phyloP scores from a whole-genome alignment of 2,797 vertebrate species.

The Arnoldichthys spilopterus region DNA sequence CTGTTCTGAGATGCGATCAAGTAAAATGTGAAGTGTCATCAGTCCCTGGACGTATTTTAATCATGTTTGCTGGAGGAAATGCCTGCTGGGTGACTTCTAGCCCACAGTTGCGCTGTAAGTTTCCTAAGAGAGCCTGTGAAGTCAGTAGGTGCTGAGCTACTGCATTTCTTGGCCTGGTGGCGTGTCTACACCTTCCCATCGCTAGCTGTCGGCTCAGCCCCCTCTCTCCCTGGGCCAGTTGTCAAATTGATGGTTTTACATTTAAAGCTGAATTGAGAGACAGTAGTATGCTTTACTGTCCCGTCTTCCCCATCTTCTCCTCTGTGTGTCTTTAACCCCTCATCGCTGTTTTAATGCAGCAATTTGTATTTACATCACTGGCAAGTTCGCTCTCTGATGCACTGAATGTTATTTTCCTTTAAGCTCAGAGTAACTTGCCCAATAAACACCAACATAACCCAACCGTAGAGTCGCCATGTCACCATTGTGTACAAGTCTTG shows the following conservation, averaged over 20 bases:
- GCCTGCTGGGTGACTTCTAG: not conserved
- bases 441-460: not conserved
- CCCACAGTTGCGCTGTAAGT: not conserved
- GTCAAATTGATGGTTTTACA: slow-evolving; percentile 17
- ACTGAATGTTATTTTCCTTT: not conserved
- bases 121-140: not conserved
- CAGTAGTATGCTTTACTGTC: not conserved
- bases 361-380: not conserved
- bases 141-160: not conserved
- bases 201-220: not conserved
- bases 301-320: not conserved
- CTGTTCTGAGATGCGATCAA: not conserved
- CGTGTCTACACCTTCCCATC: not conserved
- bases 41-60: not conserved
- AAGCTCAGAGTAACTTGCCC: not conserved
- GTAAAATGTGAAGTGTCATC: not conserved
- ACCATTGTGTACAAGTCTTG: not conserved
- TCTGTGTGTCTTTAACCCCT: not conserved
- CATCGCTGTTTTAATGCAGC: not conserved
- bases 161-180: not conserved
- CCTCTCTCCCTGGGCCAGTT: not conserved
- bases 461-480: not conserved
- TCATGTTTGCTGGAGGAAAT: not conserved
- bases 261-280: slow-evolving; percentile 28
- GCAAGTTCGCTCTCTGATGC: not conserved